Base-by-base conservation (phyloP, 1,140 invertebrate genomes). In the Bombyx mandarina region DNA sequence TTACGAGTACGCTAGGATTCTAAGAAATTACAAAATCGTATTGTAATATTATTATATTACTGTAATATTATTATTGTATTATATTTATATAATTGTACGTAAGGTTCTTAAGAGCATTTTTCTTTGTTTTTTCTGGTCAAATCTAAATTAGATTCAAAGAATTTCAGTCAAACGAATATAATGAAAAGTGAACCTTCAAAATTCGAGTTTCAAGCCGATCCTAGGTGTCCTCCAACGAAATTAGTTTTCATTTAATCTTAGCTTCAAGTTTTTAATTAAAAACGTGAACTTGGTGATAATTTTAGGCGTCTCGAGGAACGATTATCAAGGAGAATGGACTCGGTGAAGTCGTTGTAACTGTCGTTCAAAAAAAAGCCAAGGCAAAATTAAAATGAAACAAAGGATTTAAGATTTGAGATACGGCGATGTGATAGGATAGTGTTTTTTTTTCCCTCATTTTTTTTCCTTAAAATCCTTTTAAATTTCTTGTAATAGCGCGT, bases 171-270 rank as follows among this genome's bases (percentile, higher is more conserved):
- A 35, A 35, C 0, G 26, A 49, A 49, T 12, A 18, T 49, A 7
- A 49, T 18, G 12, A 49, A 49, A 49, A 18, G 6, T 49, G 48
- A 49, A 22, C 48, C 12, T 49, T 49, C 48, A 49, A 49, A n/a
- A 49, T 22, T 49, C 18, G 12, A 43, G 26, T 35, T 35, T 52
- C 26, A 43, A 53, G 6, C n/a, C 42, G 42, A 43, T 43, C 6
- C 52, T 53, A 53, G 43, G 52, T 53, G 42, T 43, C 12, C 43
- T 43, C 43, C 42, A 53, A 43, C 35, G 18, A 55, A 55, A 55
- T 55, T 46, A 55, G 54, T 55, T 55, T 55, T 55, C 54, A 55
- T 55, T 55, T 55, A 55, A 55, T 55, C 54, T 53, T 47, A 55
- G 44, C 35, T 26, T 45, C 12, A 9, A 55, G 54, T 55, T 55